Conservation (phyloP, 1,140 invertebrate genomes). For the Drosophila murphyi region DNA sequence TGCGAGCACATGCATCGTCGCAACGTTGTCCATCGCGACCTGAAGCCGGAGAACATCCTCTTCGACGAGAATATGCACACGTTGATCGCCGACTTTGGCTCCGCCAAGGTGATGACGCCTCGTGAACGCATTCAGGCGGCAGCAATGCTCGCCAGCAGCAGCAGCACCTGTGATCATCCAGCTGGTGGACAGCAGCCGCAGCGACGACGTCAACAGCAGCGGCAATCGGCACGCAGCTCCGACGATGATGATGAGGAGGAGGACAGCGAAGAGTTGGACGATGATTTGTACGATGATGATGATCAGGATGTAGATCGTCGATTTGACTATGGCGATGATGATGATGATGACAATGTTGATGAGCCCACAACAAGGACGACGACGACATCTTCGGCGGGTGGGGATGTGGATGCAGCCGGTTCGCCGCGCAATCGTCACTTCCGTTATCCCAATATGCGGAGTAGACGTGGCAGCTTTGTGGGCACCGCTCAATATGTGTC, state of each 20-base stretch:
- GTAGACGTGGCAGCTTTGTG: conserved; percentile 92
- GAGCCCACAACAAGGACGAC: conserved; percentile 3
- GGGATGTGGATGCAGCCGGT: not conserved
- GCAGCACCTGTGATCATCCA: conserved; percentile 8
- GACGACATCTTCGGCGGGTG: conserved; percentile 23
- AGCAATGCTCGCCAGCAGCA: conserved; percentile 45
- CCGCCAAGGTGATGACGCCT: conserved; percentile 92
- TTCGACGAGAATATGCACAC: conserved; percentile 98
- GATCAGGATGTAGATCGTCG: conserved; percentile 32
- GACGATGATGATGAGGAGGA: conserved; percentile 68
- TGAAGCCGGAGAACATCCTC: conserved; percentile 96
- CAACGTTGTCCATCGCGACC: conserved; percentile 96
- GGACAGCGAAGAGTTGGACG: conserved; percentile 59
- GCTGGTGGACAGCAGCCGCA: not conserved
- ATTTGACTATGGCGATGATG: conserved; percentile 37
- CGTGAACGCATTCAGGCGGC: conserved; percentile 80
- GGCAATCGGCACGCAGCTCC: conserved; percentile 45
- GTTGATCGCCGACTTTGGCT: conserved; percentile 98
- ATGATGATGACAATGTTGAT: conserved; percentile 19
- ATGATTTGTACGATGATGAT: conserved; percentile 61
- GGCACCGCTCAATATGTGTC: conserved; percentile 99
- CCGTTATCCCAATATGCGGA: conserved; percentile 1
- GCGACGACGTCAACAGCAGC: conserved; percentile 7
- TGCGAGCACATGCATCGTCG: conserved; percentile 96
- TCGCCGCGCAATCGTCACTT: conserved; percentile 27